A percentile compares a stretch with the other conserved stretches of the same genome.
Conservation (phyloP, 2,888 invertebrate species). For the Aquatica leii region DNA sequence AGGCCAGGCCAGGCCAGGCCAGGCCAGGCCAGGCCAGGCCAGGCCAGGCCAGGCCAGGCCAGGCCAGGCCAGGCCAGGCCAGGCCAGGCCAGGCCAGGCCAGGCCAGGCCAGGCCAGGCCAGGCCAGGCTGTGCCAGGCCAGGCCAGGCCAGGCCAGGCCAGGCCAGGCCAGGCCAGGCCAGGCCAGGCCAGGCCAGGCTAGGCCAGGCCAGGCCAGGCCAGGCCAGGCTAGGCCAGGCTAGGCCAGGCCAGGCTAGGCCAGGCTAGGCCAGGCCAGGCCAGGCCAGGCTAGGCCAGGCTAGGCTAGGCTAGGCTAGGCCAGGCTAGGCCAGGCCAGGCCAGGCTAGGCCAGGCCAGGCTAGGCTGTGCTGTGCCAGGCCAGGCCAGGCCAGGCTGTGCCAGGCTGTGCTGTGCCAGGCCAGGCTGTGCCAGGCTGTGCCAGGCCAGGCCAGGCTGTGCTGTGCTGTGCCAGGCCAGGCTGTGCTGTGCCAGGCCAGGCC, state of each 20-base stretch:
- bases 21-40: conserved; percentile 11
- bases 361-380: too few species aligned
- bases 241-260: not conserved
- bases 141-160: not conserved
- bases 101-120: not conserved
- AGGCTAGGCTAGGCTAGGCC: not conserved
- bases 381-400: too few species aligned
- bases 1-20: not conserved
- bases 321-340: not conserved
- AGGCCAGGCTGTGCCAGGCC: too few species aligned
- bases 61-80: not conserved
- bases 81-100: not conserved
- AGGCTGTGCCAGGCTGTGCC: too few species aligned
- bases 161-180: not conserved
- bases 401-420: too few species aligned
- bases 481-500: too few species aligned
- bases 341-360: not conserved
- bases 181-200: not conserved
- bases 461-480: too few species aligned
- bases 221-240: not conserved
- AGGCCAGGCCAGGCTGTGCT: too few species aligned
- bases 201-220: not conserved
- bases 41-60: not conserved
- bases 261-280: not conserved
- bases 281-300: not conserved